Base-by-base conservation (phyloP, 2,113 vertebrate species). In the Mormoops blainvillei region DNA sequence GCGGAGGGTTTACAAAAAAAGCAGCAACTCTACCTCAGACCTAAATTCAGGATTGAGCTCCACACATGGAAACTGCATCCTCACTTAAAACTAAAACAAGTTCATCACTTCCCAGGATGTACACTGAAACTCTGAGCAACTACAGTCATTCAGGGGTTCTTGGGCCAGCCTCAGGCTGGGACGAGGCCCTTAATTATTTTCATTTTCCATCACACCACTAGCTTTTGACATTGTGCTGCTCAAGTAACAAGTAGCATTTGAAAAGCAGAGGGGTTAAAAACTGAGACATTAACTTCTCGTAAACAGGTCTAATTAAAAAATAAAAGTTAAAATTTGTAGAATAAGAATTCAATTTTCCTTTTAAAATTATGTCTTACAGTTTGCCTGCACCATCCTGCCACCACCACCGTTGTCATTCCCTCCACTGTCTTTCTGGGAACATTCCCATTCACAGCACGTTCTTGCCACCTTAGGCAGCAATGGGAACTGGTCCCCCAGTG, bases 331-430 rank as follows among this genome's bases (percentile, higher is more conserved):
- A 22, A 45, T 3, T 2, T n/a, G 16, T n/a, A 68, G 26, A 82
- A 24, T 31, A 88, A 95, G 28, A 88, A 88, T 85, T 36, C 20
- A 26, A 81, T 68, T 86, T 91, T 71, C 61, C 68, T 83, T 89
- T 80, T n/a, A 58, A 84, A 92, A 43, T 19, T 12, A 24, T 7
- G 8, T 31, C 91, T 88, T 86, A 54, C 0, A 33, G 71, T 56
- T 56, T 43, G 45, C 41, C 84, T 45, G 10, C 54, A 38, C 31
- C 43, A 20, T 33, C 52, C 22, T 16, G 26, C 5, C 19, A 15
- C 16, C 12, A 14, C 48, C 61, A 36, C 6, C 33, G 36, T 0
- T 6, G n/a, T 45, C 31, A 13, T 38, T 76, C 50, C 43, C 22
- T 50, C 54, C 76, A 14, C 8, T 20, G 9, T 4, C 33, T 18